Evolutionary conservation across 2,888 invertebrate genomes (phyloP).

Genomic region (Camponotus fellah): DNA sequence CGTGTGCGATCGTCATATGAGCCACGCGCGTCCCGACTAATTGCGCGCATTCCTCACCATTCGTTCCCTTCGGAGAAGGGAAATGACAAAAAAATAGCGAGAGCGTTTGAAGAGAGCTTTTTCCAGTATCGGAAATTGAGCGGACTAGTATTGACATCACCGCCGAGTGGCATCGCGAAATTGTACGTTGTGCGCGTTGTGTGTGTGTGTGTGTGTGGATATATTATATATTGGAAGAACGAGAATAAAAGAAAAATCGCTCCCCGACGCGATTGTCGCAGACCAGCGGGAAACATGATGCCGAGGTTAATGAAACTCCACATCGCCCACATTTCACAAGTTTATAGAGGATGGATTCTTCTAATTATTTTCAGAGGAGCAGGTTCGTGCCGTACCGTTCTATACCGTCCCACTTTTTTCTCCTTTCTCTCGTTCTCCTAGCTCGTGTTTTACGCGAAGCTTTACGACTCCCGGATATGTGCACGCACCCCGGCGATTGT

Average conservation of each 20-base stretch:
- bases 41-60: conserved; percentile 26
- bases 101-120: conserved; percentile 44
- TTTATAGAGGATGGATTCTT: conserved; percentile 47
- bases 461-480: conserved; percentile 33
- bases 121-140: conserved; percentile 59
- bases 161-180: conserved; percentile 39
- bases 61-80: neutral
- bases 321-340: conserved; percentile 52
- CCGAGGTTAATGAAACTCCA: conserved; percentile 52
- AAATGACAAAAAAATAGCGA: conserved; percentile 17
- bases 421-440: neutral
- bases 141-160: conserved; percentile 49
- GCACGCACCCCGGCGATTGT: conserved; percentile 36
- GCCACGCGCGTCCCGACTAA: conserved; percentile 42
- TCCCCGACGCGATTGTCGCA: conserved; percentile 11
- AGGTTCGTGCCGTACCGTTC: conserved; percentile 12
- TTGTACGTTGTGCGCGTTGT: neutral
- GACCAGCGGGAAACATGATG: conserved; percentile 37
- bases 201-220: neutral
- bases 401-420: neutral
- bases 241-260: conserved; percentile 48
- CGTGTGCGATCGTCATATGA: conserved; percentile 18
- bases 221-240: neutral
- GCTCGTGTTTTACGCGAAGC: neutral
- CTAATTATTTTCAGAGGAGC: conserved; percentile 50